Conservation (phyloP, 1,140 invertebrate species). For the Drosophila nasuta region DNA sequence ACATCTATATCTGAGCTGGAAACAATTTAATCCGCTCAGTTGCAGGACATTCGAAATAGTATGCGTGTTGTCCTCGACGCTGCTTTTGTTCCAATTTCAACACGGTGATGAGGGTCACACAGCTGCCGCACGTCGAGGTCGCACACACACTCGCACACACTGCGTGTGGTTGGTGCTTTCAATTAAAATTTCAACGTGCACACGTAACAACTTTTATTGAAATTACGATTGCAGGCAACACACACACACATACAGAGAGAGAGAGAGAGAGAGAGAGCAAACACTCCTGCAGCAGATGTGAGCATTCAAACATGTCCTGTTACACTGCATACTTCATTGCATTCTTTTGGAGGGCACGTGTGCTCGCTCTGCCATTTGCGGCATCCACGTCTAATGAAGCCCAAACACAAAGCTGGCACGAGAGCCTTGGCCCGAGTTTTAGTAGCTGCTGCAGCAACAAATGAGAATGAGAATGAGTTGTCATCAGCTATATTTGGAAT, state of each 20-base stretch:
- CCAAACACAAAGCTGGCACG: slow-evolving; percentile 43
- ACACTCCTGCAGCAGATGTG: slow-evolving; percentile 19
- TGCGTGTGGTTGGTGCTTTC: slow-evolving; percentile 72
- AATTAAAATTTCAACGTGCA: slow-evolving; percentile 82
- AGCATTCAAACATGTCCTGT: slow-evolving; percentile 50
- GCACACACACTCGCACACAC: slow-evolving; percentile 15
- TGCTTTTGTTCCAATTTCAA: slow-evolving; percentile 69
- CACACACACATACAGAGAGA: slow-evolving; percentile 29
- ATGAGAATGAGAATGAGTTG: slow-evolving; percentile 32
- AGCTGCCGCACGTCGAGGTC: slow-evolving; percentile 64
- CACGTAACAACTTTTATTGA: slow-evolving; percentile 82
- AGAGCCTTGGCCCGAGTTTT: neutral
- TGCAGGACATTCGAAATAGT: slow-evolving; percentile 26
- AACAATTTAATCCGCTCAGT: slow-evolving; percentile 42
- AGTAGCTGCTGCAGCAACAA: slow-evolving; percentile 47
- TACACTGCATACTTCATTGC: slow-evolving; percentile 69
- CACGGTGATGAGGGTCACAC: slow-evolving; percentile 71
- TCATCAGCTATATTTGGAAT: slow-evolving; percentile 3
- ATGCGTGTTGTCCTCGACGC: slow-evolving; percentile 50
- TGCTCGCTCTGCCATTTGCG: slow-evolving; percentile 45
- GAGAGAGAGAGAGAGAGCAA: no score
- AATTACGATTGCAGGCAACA: slow-evolving; percentile 76
- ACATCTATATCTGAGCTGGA: slow-evolving; percentile 19
- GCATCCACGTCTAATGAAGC: slow-evolving; percentile 69
- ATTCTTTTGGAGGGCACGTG: slow-evolving; percentile 57